These are phyloP conservation scores for Puffinus mauretanicus DNA, from an alignment of 2,113 vertebrate genomes.

Conservation along the genomic window DNA sequence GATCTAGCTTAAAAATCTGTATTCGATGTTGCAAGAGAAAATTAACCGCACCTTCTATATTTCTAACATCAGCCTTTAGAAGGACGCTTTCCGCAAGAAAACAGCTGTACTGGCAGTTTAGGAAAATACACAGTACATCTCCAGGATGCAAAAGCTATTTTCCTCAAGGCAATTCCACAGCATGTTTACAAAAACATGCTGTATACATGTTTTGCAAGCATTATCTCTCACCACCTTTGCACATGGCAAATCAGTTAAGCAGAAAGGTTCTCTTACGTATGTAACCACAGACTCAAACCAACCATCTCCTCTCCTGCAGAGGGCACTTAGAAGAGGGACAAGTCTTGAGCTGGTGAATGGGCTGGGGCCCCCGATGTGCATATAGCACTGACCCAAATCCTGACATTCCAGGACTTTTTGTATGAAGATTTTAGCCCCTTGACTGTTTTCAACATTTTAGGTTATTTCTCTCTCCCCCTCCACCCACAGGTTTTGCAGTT, in stretches of 20 bases:
- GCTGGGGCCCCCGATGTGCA: fast-evolving
- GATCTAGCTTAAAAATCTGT: background rate
- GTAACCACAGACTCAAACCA: background rate
- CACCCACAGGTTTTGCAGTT: background rate
- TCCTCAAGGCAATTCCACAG: background rate
- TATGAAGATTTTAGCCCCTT: background rate
- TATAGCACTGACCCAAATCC: background rate
- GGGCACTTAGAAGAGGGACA: background rate
- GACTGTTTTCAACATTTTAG: background rate
- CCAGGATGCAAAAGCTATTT: background rate
- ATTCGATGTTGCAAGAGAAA: background rate
- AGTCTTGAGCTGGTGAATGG: background rate
- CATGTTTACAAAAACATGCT: background rate
- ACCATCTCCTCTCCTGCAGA: background rate
- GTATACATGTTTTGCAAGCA: background rate
- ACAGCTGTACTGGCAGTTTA: background rate
- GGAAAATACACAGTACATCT: background rate
- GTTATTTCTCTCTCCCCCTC: background rate
- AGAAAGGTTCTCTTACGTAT: background rate
- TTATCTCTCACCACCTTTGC: background rate
- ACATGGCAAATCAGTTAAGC: background rate
- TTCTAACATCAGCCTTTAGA: background rate
- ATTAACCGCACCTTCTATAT: background rate
- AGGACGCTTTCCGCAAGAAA: background rate
- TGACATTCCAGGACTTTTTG: fast-evolving